Percentiles rank a stretch among this genome's conserved stretches.
Conservation (phyloP, 2,888 invertebrate species). For the Tetrapedia diversipes region DNA sequence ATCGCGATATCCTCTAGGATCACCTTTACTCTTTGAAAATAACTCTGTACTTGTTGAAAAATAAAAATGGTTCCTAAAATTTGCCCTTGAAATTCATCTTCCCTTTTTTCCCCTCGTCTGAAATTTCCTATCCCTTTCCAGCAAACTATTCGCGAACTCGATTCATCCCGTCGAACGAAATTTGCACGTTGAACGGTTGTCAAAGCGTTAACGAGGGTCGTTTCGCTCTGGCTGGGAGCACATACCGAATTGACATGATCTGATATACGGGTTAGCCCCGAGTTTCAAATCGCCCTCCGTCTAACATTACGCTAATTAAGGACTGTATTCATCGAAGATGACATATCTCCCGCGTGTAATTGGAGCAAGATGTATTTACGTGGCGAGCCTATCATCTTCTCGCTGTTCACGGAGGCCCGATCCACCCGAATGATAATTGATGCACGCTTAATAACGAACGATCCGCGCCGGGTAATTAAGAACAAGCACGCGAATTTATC, state of each 20-base stretch:
- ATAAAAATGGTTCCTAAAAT: too few relatives aligned
- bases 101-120: not conserved
- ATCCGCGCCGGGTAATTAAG: constrained; percentile 69
- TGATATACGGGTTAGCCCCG: constrained; percentile 3
- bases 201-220: constrained; percentile 36
- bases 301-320: constrained; percentile 53
- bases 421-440: constrained; percentile 74
- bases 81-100: too few relatives aligned
- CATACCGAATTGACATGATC: constrained; percentile 43
- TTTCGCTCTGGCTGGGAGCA: not conserved
- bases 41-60: too few relatives aligned
- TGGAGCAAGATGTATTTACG: constrained; percentile 66
- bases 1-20: too few relatives aligned
- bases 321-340: constrained; percentile 39
- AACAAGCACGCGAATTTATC: constrained; percentile 70
- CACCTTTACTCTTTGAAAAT: too few relatives aligned
- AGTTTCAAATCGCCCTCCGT: constrained; percentile 32
- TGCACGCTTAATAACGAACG: constrained; percentile 70
- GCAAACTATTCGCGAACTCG: not conserved
- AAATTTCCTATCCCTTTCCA: not conserved
- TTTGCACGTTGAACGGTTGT: constrained; percentile 17
- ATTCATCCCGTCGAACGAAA: constrained; percentile 4
- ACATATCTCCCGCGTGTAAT: constrained; percentile 55
- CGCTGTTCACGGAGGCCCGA: constrained; percentile 54
- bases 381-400: constrained; percentile 73